These are phyloP conservation scores for Hermaeophaga mercurialis DNA, from an alignment of 2,888 invertebrate species.

Conservation along the genomic window DNA sequence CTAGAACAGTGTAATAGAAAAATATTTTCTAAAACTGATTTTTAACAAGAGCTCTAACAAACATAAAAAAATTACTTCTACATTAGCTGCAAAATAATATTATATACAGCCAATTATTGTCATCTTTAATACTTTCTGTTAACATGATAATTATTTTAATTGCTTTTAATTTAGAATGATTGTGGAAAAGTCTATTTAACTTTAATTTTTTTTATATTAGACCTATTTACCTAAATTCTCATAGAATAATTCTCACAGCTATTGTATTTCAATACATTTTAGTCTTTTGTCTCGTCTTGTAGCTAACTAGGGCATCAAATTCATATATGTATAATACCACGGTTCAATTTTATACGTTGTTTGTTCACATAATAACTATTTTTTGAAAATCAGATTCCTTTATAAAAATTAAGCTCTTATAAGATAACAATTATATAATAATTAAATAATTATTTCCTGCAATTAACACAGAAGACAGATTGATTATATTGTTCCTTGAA, in stretches of 20 bases:
- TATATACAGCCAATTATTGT: too few species aligned
- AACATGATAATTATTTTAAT: too few species aligned
- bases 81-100: too few species aligned
- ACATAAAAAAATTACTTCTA: too few species aligned
- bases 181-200: too few species aligned
- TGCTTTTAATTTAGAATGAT: too few species aligned
- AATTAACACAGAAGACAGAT: not conserved
- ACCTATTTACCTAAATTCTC: not conserved
- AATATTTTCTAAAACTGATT: too few species aligned
- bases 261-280: not conserved
- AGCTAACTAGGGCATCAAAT: not conserved
- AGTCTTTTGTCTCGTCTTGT: not conserved
- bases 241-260: not conserved
- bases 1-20: too few species aligned
- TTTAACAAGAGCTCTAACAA: too few species aligned
- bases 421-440: not conserved
- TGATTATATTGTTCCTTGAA: not conserved
- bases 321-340: not conserved
- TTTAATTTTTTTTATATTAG: not conserved
- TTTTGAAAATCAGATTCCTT: not conserved
- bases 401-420: not conserved
- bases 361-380: not conserved
- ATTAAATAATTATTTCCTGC: not conserved
- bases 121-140: too few species aligned
- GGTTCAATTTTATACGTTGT: not conserved